phyloP scores from a whole-genome alignment of 1,140 invertebrate species.

The Drosophila prosaltans region DNA sequence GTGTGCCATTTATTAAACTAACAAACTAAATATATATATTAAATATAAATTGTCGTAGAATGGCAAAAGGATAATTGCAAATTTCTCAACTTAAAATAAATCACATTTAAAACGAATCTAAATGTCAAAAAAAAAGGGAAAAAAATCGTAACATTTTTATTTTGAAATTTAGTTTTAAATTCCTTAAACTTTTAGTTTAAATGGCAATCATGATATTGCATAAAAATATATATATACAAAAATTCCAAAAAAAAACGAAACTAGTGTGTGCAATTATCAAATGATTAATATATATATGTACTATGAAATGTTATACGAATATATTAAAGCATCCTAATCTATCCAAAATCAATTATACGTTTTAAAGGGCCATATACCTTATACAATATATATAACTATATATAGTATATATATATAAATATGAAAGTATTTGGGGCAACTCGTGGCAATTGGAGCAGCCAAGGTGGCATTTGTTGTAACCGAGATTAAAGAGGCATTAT shows the following conservation, averaged over 20 bases:
- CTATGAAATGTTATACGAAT: slow-evolving; percentile 51
- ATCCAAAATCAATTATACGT: slow-evolving; percentile 70
- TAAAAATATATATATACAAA: neutral
- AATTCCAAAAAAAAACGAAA: slow-evolving; percentile 19
- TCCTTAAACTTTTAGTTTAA: slow-evolving; percentile 41
- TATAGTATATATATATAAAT: slow-evolving; percentile 33
- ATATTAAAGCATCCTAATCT: slow-evolving; percentile 46
- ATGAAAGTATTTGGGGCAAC: slow-evolving; percentile 40
- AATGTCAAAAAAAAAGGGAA: slow-evolving; percentile 40
- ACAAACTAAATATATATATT: slow-evolving; percentile 20
- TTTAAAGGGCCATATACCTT: slow-evolving; percentile 60
- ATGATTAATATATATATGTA: slow-evolving; percentile 32
- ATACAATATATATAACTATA: slow-evolving; percentile 34
- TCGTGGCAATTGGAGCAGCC: slow-evolving; percentile 38
- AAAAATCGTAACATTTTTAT: slow-evolving; percentile 27
- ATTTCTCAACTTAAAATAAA: slow-evolving; percentile 37
- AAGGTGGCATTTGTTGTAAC: slow-evolving; percentile 50
- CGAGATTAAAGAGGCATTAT: slow-evolving; percentile 31
- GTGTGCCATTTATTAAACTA: slow-evolving; percentile 40
- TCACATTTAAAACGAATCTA: slow-evolving; percentile 48
- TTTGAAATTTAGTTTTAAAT: slow-evolving; percentile 35
- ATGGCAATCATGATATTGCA: slow-evolving; percentile 22
- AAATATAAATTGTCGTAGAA: slow-evolving; percentile 27
- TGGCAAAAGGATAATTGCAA: slow-evolving; percentile 17
- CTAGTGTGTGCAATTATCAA: slow-evolving; percentile 55